These are phyloP conservation scores for Papilio protenor DNA, from an alignment of 2,888 invertebrate genomes.

Conservation along the genomic window DNA sequence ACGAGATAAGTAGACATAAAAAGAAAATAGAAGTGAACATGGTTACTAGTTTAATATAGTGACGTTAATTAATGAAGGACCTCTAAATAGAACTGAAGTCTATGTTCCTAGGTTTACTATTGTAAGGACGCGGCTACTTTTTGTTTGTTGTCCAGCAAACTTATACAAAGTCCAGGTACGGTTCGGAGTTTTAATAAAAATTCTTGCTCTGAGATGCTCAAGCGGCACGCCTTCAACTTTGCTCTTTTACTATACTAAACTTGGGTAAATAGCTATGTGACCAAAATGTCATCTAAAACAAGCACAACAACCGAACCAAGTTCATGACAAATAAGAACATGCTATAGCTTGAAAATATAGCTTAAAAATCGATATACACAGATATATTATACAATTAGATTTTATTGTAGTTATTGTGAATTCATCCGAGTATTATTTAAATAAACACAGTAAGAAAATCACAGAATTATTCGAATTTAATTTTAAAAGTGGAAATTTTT, in stretches of 20 bases:
- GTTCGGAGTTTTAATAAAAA: constrained; percentile 9
- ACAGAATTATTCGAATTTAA: neutral
- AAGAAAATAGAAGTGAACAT: neutral
- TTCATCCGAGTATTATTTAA: too few relatives aligned
- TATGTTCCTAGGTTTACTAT: neutral
- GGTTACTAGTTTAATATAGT: neutral
- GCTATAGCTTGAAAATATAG: too few relatives aligned
- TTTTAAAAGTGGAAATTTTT: neutral
- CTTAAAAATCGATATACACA: too few relatives aligned
- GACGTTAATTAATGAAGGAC: neutral
- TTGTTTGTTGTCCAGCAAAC: neutral
- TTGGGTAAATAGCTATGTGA: neutral
- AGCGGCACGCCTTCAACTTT: neutral
- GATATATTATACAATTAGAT: too few relatives aligned
- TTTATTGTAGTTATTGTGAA: too few relatives aligned
- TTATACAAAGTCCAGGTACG: constrained; percentile 3
- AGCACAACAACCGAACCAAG: neutral
- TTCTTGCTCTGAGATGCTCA: neutral
- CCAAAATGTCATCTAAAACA: neutral
- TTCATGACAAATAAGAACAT: too few relatives aligned
- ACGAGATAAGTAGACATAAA: too few relatives aligned
- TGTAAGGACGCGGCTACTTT: neutral
- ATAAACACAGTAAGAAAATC: too few relatives aligned
- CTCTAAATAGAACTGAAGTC: neutral
- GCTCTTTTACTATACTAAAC: neutral